phyloP scores from a whole-genome alignment of 2,888 invertebrate species.

The Pogonocherus hispidulus region DNA sequence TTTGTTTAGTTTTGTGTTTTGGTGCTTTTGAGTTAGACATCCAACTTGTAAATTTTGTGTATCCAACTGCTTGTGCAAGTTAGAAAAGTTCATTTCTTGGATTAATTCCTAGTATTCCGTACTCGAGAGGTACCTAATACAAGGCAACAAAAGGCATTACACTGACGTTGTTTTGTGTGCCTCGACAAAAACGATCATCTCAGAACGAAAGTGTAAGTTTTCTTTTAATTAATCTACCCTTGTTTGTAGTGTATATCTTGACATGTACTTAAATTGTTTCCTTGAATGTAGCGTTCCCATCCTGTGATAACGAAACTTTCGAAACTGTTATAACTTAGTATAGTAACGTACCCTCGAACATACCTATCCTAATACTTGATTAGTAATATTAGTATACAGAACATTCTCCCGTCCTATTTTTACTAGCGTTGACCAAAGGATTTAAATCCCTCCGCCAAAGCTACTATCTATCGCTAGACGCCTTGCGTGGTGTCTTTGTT shows the following conservation, averaged over 20 bases:
- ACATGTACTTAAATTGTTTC: background rate
- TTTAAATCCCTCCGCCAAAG: too few relatives aligned
- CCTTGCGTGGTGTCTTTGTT: too few relatives aligned
- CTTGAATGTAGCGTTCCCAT: background rate
- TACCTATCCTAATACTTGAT: too few relatives aligned
- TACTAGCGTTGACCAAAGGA: too few relatives aligned
- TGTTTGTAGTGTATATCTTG: background rate
- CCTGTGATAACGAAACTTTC: slow-evolving; percentile 10
- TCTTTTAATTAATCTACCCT: background rate
- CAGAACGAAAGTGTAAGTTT: slow-evolving; percentile 72
- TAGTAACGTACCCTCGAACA: too few relatives aligned
- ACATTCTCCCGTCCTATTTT: too few relatives aligned
- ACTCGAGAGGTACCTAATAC: slow-evolving; percentile 23
- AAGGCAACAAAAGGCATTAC: slow-evolving; percentile 57
- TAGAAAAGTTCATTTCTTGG: slow-evolving; percentile 10
- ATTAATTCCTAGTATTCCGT: slow-evolving; percentile 4
- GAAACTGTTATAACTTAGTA: background rate
- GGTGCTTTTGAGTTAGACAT: slow-evolving; percentile 35
- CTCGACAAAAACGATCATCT: slow-evolving; percentile 74
- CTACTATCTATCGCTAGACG: too few relatives aligned
- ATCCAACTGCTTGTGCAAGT: slow-evolving; percentile 19
- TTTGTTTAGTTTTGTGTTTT: slow-evolving; percentile 38
- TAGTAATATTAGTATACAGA: too few relatives aligned
- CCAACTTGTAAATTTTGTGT: too few relatives aligned
- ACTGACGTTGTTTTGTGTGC: slow-evolving; percentile 75